A percentile compares a stretch with the other conserved stretches of the same genome.
Conservation (phyloP, 2,113 vertebrate species). For the Colius striatus region DNA sequence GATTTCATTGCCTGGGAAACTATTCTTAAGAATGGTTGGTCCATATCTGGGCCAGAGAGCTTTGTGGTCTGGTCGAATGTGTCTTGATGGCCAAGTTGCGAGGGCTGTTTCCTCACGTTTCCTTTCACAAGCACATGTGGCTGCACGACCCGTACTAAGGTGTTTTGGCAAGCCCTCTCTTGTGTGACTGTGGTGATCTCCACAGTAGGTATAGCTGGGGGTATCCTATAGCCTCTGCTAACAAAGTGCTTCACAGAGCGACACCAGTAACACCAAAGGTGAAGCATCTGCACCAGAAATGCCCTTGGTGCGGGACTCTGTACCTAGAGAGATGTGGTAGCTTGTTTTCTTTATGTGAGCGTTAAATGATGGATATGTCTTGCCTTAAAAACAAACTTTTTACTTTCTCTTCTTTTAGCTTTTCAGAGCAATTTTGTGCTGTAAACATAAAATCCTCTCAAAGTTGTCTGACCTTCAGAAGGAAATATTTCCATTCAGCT, state of each 20-base stretch:
- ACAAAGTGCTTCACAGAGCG: background rate
- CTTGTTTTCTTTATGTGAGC: background rate
- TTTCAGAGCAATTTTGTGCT: background rate
- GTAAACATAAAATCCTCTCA: background rate
- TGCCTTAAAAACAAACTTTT: background rate
- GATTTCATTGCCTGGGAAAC: background rate
- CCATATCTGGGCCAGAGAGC: background rate
- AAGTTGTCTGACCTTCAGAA: background rate
- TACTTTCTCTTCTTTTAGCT: background rate
- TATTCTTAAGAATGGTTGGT: background rate
- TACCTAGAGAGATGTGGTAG: background rate
- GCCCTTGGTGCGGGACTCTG: background rate
- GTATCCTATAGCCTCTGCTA: background rate
- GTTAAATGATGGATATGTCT: background rate
- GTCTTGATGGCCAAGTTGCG: background rate
- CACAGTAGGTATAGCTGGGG: background rate
- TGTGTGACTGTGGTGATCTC: background rate
- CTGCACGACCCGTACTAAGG: rapidly evolving
- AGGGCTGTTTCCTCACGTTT: background rate
- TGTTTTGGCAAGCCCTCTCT: background rate
- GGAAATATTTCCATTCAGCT: background rate
- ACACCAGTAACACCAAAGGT: too few relatives aligned
- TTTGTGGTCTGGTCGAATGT: background rate
- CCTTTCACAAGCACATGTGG: rapidly evolving
- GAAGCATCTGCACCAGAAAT: background rate